These are phyloP conservation scores for Halcyon senegalensis DNA, from an alignment of 2,113 vertebrate species.

Conservation along the genomic window DNA sequence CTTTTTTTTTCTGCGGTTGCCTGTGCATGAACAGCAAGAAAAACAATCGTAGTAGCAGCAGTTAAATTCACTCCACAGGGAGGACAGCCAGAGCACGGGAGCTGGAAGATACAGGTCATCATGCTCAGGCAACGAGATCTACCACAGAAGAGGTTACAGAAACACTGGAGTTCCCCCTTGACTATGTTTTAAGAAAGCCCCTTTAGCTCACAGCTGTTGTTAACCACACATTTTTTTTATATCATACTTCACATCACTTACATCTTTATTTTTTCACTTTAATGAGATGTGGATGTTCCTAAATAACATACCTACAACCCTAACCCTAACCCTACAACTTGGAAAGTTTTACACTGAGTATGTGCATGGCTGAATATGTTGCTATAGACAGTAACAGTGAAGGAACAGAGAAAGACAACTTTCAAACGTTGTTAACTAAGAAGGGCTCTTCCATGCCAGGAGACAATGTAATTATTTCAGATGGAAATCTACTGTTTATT, in stretches of 20 bases:
- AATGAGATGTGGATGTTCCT: rapidly evolving
- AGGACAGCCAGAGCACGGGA: not conserved
- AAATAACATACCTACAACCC: not conserved
- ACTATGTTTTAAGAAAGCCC: not conserved
- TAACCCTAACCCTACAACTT: not conserved
- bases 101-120: too few relatives aligned
- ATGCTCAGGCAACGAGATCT: not conserved
- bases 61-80: not conserved
- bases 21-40: rapidly evolving
- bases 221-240: not conserved
- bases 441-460: not conserved
- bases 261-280: rapidly evolving
- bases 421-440: not conserved
- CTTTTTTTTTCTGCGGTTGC: too few relatives aligned
- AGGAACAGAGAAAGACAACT: not conserved
- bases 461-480: not conserved
- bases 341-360: not conserved
- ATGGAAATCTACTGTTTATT: not conserved
- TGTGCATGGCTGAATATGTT: too few relatives aligned
- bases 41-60: rapidly evolving
- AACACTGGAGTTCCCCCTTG: not conserved
- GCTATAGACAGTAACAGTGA: not conserved
- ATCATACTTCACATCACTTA: not conserved
- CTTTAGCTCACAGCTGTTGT: rapidly evolving
- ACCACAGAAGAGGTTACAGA: not conserved